A percentile compares a stretch with the other conserved stretches of the same genome.
Conservation (phyloP, 2,888 invertebrate genomes). For the Andrena hattorfiana region DNA sequence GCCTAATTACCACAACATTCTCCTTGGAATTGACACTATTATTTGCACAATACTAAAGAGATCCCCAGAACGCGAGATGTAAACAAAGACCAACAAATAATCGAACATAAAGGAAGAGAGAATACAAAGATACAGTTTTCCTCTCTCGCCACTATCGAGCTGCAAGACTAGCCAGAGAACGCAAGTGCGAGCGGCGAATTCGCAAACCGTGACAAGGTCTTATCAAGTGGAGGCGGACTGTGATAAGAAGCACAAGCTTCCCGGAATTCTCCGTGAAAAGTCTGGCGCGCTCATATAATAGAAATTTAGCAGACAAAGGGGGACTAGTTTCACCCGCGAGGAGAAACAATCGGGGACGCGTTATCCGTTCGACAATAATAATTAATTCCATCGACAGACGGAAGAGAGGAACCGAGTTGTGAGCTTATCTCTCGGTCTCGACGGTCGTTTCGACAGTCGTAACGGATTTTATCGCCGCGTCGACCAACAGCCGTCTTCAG, state of each 20-base stretch:
- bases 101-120: constrained; percentile 14
- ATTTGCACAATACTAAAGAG: background rate
- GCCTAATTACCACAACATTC: too few relatives aligned
- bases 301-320: constrained; percentile 56
- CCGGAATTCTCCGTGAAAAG: constrained; percentile 57
- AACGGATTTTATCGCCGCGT: constrained; percentile 32
- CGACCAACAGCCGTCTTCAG: constrained; percentile 8
- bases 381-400: constrained; percentile 52
- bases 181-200: constrained; percentile 19
- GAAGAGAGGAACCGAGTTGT: background rate
- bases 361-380: constrained; percentile 36
- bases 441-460: constrained; percentile 31
- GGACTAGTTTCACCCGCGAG: constrained; percentile 45
- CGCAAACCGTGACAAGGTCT: constrained; percentile 42
- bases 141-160: background rate
- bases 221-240: constrained; percentile 61
- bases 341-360: constrained; percentile 18
- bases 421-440: constrained; percentile 45
- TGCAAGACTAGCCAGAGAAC: constrained; percentile 18
- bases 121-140: background rate
- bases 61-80: background rate
- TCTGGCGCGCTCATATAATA: constrained; percentile 37
- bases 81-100: background rate
- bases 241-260: constrained; percentile 61
- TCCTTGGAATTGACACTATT: background rate